Conservation (phyloP, 2,797 vertebrate genomes). For the Ibycter americanus region DNA sequence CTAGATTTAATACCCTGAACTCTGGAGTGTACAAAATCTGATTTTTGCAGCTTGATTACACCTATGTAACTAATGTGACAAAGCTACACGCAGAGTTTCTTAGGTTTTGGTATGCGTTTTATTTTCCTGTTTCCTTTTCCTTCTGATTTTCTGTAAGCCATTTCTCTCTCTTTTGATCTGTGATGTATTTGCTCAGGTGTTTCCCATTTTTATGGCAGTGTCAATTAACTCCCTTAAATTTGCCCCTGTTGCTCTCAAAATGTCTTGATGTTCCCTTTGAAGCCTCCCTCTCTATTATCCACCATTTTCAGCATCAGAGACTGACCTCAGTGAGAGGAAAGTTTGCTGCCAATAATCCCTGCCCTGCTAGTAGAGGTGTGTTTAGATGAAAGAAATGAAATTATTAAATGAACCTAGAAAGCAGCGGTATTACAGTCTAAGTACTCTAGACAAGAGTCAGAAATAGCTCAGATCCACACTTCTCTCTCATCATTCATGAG, state of each 20-base stretch:
- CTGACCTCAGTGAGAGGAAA: constrained; percentile 22
- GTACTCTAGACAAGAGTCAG: background rate
- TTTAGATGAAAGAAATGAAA: constrained; percentile 53
- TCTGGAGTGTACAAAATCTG: background rate
- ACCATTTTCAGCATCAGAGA: constrained; percentile 51
- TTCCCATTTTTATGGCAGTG: constrained; percentile 67
- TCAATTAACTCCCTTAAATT: constrained; percentile 68
- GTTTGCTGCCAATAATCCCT: constrained; percentile 27
- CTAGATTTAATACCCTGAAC: background rate
- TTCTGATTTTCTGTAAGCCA: constrained; percentile 18
- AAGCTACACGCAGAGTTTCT: constrained; percentile 5
- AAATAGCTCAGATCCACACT: background rate
- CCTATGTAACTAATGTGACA: background rate
- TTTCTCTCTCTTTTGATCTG: constrained; percentile 61
- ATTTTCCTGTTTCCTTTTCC: background rate
- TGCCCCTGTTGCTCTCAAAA: constrained; percentile 50
- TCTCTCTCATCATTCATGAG: background rate
- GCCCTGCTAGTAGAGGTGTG: background rate
- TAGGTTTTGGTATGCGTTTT: constrained; percentile 5
- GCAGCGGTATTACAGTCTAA: background rate
- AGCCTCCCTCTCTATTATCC: constrained; percentile 58
- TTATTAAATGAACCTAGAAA: constrained; percentile 27
- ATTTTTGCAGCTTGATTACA: constrained; percentile 24
- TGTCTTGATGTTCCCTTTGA: constrained; percentile 65
- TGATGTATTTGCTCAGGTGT: constrained; percentile 72